phyloP scores from a whole-genome alignment of 2,113 vertebrate genomes.

The Apus apus region DNA sequence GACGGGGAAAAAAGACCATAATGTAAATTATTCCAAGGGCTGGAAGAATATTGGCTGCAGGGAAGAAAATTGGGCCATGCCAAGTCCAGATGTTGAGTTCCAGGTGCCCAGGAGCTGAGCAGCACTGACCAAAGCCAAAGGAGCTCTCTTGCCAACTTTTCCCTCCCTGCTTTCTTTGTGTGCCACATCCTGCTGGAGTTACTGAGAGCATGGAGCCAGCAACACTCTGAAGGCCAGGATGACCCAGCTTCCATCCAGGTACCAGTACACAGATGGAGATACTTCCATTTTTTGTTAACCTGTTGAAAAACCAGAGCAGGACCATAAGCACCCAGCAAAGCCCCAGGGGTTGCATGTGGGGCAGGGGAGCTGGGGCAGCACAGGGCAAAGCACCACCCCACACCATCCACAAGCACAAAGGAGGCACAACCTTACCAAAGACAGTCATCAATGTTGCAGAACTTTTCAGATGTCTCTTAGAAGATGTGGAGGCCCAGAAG shows the following conservation, averaged over 20 bases:
- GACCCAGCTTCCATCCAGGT: neutral
- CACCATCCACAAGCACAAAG: accelerated
- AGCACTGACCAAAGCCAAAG: neutral
- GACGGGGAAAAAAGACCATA: too few relatives aligned
- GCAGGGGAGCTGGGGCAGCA: neutral
- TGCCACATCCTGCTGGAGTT: neutral
- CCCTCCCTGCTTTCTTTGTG: neutral
- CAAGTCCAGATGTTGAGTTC: neutral
- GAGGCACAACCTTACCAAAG: neutral
- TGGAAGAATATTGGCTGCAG: neutral
- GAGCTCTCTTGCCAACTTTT: neutral
- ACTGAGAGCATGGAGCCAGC: neutral
- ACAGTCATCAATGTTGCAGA: neutral
- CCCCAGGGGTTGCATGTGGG: too few relatives aligned
- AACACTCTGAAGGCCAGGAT: neutral
- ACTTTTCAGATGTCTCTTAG: neutral
- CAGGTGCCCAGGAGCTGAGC: neutral
- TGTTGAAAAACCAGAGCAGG: neutral
- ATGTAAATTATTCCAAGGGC: neutral
- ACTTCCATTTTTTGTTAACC: neutral
- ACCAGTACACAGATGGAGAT: neutral
- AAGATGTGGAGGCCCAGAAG: neutral
- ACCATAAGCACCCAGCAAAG: neutral
- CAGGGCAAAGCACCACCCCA: neutral
- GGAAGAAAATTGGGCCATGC: neutral